Evolutionary conservation across 2,797 vertebrate genomes (phyloP), one percentile per base, ranked within the genome.

Genomic region (Myripristis murdjan): DNA sequence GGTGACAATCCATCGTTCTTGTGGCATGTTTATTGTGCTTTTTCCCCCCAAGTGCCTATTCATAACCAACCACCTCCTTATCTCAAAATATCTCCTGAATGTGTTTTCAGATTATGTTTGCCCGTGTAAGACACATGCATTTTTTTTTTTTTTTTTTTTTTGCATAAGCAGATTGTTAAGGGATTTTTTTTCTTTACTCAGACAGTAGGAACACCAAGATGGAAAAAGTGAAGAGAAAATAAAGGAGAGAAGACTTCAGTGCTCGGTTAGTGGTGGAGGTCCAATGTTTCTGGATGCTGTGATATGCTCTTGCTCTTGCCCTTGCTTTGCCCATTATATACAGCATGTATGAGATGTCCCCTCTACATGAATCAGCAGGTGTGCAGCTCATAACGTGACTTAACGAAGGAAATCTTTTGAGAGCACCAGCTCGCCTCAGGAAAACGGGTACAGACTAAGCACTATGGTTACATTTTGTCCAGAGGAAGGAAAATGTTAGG

Each of bases 21-120:
- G 66, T 72, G 83, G 73, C 73, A 69, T 90, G 88, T 93, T 94
- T 93, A 92, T 92, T 89, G 89, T 90, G 77, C 74, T 87, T 88
- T n/a, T 86, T 74, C 80, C 76, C 61, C 73, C 63, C 64, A 43
- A 58, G 53, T 86, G 61, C 66, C 82, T 64, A 80, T 90, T 82
- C 75, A 84, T 87, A 90, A 91, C 73, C n/a, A 37, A 62, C 73
- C 70, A 79, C 81, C 91, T 86, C 78, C 66, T 68, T 15, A 22
- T 64, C 77, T 84, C 73, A 78, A 62, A 63, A 85, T 52, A 73
- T 71, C 49, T 46, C 71, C 78, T 66, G 61, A 55, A 33, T 70
- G 75, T 76, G 73, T 44, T 81, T 75, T 58, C 2, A 39, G 44
- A 65, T 46, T 49, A 61, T 57, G 46, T 79, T 77, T 68, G 85